Base-by-base conservation (phyloP, 2,888 invertebrate genomes). In the Graphium colonna region DNA sequence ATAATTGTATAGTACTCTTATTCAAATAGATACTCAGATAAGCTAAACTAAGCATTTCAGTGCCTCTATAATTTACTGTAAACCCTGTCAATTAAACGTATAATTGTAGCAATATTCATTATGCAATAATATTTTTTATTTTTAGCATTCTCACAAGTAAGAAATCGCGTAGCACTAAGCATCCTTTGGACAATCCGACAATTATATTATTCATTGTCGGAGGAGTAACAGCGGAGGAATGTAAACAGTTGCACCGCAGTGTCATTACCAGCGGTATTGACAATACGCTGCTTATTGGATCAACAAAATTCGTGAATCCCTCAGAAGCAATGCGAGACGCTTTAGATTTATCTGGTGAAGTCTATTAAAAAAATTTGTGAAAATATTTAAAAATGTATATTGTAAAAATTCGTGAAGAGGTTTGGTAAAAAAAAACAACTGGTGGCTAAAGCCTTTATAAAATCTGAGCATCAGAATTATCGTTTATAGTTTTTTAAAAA, bases 181-280 rank as follows among this genome's bases (percentile, higher is more conserved):
- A 93, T 56, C 94, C 94, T 0, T 73, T 91, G 10, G 93, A 94
- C 69, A 92, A 92, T 65, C 90, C 92, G 0, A 86, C 91, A 18
- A 82, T 94, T 52, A 90, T 94, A 15, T 73, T 94, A 10, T 94
- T 92, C 66, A 87, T 94, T 7, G 74, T 94, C 9, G 94, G 94
- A 5, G 94, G 94, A 5, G 79, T 94, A 1, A 93, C 93, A 0
- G 90, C 91, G 0, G 92, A 93, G 55, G 94, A 94, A 74, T 91
- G 90, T 57, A 90, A 84, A 65, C 82, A 86, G 10, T 60, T 92
- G 0, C 87, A 91, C 54, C 77, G 87, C 1, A 76, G 77, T 1
- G 80, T 88, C 2, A 87, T 90, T 56, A 89, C 86, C 0, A 89
- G 90, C 47, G 90, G 89, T 0, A 75, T 86, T 0, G 89, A 90